Evolutionary conservation across 2,113 vertebrate species (phyloP).

Genomic region (Hemiprocne comata): DNA sequence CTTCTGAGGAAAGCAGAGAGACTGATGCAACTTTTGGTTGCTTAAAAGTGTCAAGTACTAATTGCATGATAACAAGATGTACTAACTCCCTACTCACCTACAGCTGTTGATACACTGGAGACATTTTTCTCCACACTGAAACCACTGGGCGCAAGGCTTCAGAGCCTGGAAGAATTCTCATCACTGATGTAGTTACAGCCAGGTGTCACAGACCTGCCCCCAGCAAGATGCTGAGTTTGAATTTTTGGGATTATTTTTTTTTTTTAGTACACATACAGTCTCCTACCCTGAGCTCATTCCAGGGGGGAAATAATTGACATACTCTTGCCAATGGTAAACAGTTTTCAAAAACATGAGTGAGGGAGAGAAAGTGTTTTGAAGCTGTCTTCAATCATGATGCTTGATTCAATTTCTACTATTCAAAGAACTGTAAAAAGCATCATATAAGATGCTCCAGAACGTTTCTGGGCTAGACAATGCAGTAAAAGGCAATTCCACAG

Average conservation of each 20-base stretch:
- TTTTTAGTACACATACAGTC: background rate
- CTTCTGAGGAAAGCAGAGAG: background rate
- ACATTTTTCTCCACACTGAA: background rate
- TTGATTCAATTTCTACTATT: background rate
- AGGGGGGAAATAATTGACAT: slow-evolving; percentile 37
- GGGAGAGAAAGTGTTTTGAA: background rate
- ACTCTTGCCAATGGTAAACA: background rate
- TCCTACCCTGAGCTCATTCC: background rate
- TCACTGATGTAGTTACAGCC: background rate
- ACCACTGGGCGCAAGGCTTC: background rate
- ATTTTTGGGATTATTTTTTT: slow-evolving; percentile 1
- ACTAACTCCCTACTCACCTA: background rate
- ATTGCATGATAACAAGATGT: background rate
- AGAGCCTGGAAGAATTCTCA: background rate
- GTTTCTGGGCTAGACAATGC: background rate
- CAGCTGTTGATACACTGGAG: background rate
- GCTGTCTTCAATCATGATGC: background rate
- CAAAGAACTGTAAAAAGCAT: background rate
- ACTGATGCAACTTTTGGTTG: background rate
- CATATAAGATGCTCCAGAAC: background rate
- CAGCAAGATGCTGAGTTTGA: background rate
- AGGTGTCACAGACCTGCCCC: background rate
- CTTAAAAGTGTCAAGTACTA: background rate
- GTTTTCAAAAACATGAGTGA: background rate
- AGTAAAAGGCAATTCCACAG: background rate